phyloP scores from a whole-genome alignment of 2,113 vertebrate species.

The Hemiscyllium ocellatum region DNA sequence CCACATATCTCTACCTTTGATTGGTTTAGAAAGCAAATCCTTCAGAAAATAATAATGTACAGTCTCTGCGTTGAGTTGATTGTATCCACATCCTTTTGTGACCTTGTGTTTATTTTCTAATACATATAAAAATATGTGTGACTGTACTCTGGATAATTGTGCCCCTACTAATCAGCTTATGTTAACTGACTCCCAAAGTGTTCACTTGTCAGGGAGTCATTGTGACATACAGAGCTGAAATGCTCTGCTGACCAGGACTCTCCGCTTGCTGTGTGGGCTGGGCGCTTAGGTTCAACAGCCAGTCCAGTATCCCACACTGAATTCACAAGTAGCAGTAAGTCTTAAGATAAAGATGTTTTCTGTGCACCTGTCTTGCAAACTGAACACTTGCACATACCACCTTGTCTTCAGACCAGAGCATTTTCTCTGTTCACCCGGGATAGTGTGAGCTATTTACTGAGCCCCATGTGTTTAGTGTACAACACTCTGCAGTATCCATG shows the following conservation, averaged over 20 bases:
- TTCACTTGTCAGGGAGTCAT: not conserved
- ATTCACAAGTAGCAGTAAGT: not conserved
- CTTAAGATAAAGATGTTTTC: not conserved
- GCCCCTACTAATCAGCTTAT: not conserved
- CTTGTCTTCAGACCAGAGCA: not conserved
- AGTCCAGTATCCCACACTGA: not conserved
- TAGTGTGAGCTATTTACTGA: not conserved
- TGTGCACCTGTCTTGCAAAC: not conserved
- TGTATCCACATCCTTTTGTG: not conserved
- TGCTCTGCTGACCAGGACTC: not conserved
- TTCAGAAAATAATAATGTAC: not conserved
- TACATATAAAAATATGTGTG: not conserved
- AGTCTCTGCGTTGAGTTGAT: not conserved
- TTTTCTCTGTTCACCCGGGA: not conserved
- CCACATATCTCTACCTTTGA: not conserved
- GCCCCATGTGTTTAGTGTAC: not conserved
- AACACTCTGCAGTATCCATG: conserved; percentile 7
- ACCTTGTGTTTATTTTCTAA: not conserved
- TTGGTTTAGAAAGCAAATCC: not conserved
- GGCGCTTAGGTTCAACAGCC: not conserved
- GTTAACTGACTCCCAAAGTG: not conserved
- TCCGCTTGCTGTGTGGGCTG: not conserved
- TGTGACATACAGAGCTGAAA: not conserved
- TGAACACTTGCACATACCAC: not conserved
- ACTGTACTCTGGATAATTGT: not conserved